These are phyloP conservation scores for Cantharis rustica DNA, from an alignment of 2,888 invertebrate species.

Conservation along the genomic window DNA sequence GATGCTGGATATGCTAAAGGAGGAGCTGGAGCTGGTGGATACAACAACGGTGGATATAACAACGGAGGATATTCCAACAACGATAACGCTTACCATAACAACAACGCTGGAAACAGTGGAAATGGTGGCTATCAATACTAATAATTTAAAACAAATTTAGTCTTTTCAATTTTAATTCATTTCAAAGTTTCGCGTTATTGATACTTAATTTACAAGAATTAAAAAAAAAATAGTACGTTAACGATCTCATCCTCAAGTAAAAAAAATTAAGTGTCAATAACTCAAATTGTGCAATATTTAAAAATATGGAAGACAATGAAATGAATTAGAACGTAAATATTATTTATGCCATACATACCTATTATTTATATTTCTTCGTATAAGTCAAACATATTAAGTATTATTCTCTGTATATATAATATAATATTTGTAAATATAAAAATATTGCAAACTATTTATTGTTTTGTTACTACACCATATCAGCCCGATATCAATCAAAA, in stretches of 20 bases:
- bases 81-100: conserved; percentile 28
- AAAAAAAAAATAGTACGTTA: background rate
- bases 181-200: background rate
- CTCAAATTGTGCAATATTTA: background rate
- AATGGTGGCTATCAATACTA: background rate
- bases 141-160: conserved; percentile 13
- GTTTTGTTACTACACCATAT: background rate
- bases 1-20: conserved; percentile 37
- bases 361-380: background rate
- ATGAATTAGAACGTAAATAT: background rate
- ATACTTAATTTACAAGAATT: background rate
- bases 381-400: background rate
- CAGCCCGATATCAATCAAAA: too few relatives aligned
- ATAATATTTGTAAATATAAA: background rate
- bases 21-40: conserved; percentile 41
- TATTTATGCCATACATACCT: background rate
- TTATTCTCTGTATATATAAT: background rate
- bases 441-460: background rate
- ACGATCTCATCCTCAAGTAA: background rate
- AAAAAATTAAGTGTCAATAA: background rate
- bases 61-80: conserved; percentile 41
- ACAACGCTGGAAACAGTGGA: background rate
- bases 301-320: background rate
- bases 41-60: conserved; percentile 30
- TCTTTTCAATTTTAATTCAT: background rate